phyloP scores from a whole-genome alignment of 2,888 invertebrate species.

The Liodrosophila aerea region DNA sequence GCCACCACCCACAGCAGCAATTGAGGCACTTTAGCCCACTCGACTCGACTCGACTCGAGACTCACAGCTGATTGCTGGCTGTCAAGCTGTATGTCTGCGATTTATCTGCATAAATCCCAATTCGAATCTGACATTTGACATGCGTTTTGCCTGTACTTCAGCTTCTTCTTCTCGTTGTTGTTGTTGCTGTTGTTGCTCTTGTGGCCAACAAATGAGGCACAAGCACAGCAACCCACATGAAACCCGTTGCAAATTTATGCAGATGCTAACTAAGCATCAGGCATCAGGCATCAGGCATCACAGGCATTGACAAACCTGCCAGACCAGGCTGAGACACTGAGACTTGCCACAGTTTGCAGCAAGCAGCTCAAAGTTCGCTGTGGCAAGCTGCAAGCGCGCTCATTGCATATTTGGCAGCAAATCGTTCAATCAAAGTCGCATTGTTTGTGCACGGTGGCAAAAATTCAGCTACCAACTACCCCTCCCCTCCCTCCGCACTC shows the following conservation, averaged over 20 bases:
- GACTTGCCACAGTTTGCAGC: slow-evolving; percentile 7
- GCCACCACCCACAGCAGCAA: slow-evolving; percentile 9
- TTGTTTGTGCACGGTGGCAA: slow-evolving; percentile 50
- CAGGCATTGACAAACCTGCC: slow-evolving; percentile 40
- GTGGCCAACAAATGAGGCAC: slow-evolving; percentile 10
- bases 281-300: too few species aligned
- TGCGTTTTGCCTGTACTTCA: too few species aligned
- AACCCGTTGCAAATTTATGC: slow-evolving; percentile 35
- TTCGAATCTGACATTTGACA: slow-evolving; percentile 73
- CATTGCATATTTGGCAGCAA: slow-evolving; percentile 47
- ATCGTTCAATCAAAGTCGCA: slow-evolving; percentile 73
- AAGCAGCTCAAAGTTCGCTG: background rate
- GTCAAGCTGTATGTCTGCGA: slow-evolving; percentile 33
- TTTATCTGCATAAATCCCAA: slow-evolving; percentile 51
- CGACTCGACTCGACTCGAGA: background rate
- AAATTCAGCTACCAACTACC: too few species aligned
- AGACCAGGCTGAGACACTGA: slow-evolving; percentile 7
- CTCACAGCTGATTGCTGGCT: slow-evolving; percentile 15
- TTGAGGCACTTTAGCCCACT: slow-evolving; percentile 4
- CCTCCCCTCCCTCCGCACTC: background rate
- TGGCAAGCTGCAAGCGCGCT: slow-evolving; percentile 51
- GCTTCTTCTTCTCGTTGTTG: too few species aligned
- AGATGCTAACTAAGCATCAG: slow-evolving; percentile 39
- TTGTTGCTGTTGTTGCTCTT: too few species aligned
- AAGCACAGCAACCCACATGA: slow-evolving; percentile 34